Percentiles rank a stretch among this genome's conserved stretches.
Conservation (phyloP, 2,797 vertebrate genomes). For the Enoplosus armatus region DNA sequence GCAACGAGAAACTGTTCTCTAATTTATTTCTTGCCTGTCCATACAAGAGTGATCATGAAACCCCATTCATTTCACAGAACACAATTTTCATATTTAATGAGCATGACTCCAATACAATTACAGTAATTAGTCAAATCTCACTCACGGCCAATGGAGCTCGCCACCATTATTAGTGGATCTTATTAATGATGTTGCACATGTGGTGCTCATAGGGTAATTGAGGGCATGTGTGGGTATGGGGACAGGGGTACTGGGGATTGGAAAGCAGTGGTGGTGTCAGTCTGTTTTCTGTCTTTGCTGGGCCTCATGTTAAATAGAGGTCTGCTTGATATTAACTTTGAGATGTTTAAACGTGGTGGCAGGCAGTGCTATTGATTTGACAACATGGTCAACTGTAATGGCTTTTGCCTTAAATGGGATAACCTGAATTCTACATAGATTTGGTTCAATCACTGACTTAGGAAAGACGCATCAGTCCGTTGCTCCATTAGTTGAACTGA, state of each 20-base stretch:
- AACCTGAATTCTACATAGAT: slow-evolving; percentile 1
- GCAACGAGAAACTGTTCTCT: slow-evolving; percentile 73
- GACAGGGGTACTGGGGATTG: slow-evolving; percentile 71
- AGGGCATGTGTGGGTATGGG: slow-evolving; percentile 80
- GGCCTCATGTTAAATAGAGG: slow-evolving; percentile 59
- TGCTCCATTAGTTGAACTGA: slow-evolving; percentile 28
- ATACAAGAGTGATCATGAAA: slow-evolving; percentile 94
- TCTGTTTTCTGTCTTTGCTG: slow-evolving; percentile 60
- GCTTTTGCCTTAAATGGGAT: neutral
- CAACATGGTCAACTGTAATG: neutral
- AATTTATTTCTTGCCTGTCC: slow-evolving; percentile 85
- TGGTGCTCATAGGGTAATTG: slow-evolving; percentile 82
- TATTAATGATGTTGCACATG: slow-evolving; percentile 92
- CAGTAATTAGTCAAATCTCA: slow-evolving; percentile 98
- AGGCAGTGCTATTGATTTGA: slow-evolving; percentile 1
- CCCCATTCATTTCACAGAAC: slow-evolving; percentile 85
- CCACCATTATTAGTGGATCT: slow-evolving; percentile 92
- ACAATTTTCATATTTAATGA: slow-evolving; percentile 99
- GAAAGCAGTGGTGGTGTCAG: slow-evolving; percentile 54
- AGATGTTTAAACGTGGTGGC: slow-evolving; percentile 22
- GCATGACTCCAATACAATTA: slow-evolving; percentile 97
- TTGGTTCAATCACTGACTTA: neutral
- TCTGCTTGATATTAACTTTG: slow-evolving; percentile 51
- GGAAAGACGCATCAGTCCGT: neutral
- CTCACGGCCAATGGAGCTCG: slow-evolving; percentile 91